phyloP scores from a whole-genome alignment of 2,888 invertebrate genomes.

The Lycophotia porphyrea region DNA sequence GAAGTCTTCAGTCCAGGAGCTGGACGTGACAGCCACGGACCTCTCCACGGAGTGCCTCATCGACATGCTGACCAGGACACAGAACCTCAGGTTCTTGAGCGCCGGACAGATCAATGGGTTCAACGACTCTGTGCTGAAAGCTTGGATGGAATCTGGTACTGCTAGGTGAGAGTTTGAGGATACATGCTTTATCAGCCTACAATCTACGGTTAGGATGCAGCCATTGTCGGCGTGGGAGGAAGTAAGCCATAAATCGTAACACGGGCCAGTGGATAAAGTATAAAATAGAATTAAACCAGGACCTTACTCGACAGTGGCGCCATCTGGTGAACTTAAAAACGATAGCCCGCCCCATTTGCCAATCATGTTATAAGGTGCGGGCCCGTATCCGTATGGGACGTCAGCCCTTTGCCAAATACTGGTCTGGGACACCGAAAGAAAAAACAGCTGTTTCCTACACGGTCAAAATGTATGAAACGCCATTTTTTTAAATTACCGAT shows the following conservation, averaged over 20 bases:
- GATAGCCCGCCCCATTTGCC: too few relatives aligned
- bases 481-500: too few relatives aligned
- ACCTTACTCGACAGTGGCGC: too few relatives aligned
- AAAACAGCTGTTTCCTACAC: too few relatives aligned
- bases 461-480: too few relatives aligned
- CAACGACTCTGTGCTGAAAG: conserved; percentile 97
- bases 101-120: conserved; percentile 99
- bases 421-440: too few relatives aligned
- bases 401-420: too few relatives aligned
- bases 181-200: too few relatives aligned
- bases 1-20: conserved; percentile 97
- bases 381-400: too few relatives aligned
- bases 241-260: neutral
- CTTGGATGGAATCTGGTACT: conserved; percentile 97
- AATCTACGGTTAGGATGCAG: neutral
- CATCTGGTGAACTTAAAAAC: too few relatives aligned
- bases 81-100: conserved; percentile 96
- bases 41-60: conserved; percentile 97
- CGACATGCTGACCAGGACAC: conserved; percentile 97
- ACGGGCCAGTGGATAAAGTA: neutral
- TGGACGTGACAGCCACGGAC: conserved; percentile 99
- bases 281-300: too few relatives aligned
- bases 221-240: neutral
- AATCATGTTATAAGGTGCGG: too few relatives aligned
- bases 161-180: conserved; percentile 86